phyloP scores from a whole-genome alignment of 2,888 invertebrate species.

The Ennomos quercinarius region DNA sequence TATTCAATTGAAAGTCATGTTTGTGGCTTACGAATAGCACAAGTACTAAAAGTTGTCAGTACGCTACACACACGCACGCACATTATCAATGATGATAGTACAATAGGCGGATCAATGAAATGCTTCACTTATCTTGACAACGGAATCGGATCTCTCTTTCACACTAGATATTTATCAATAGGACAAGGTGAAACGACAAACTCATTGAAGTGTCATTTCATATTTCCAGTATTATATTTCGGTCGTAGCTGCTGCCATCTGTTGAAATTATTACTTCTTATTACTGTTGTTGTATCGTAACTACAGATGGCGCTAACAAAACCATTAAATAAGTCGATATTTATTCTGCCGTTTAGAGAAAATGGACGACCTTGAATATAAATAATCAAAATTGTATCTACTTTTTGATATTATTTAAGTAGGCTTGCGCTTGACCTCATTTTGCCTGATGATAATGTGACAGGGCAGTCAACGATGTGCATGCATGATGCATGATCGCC shows the following conservation, averaged over 20 bases:
- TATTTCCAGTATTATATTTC: conserved; percentile 35
- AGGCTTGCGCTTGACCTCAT: too few relatives aligned
- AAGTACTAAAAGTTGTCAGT: conserved; percentile 22
- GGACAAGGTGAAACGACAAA: conserved; percentile 29
- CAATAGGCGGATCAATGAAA: conserved; percentile 27
- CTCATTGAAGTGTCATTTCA: conserved; percentile 40
- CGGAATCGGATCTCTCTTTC: conserved; percentile 61
- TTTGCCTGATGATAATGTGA: too few relatives aligned
- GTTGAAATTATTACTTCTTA: conserved; percentile 20
- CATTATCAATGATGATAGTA: conserved; percentile 35
- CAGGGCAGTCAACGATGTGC: too few relatives aligned
- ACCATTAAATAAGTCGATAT: conserved; percentile 37
- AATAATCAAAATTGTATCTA: too few relatives aligned
- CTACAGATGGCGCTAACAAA: conserved; percentile 56
- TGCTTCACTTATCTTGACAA: conserved; percentile 17
- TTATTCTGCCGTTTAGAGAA: too few relatives aligned
- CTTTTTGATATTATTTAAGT: too few relatives aligned
- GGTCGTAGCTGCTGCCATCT: conserved; percentile 44
- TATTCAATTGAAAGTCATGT: conserved; percentile 48
- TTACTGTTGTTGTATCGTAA: conserved; percentile 21
- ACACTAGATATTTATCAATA: conserved; percentile 30
- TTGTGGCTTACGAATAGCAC: conserved; percentile 32
- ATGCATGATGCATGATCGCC: too few relatives aligned
- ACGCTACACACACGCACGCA: conserved; percentile 9
- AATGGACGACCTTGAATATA: too few relatives aligned